phyloP scores from a whole-genome alignment of 2,113 vertebrate genomes.

The Dipodomys merriami region DNA sequence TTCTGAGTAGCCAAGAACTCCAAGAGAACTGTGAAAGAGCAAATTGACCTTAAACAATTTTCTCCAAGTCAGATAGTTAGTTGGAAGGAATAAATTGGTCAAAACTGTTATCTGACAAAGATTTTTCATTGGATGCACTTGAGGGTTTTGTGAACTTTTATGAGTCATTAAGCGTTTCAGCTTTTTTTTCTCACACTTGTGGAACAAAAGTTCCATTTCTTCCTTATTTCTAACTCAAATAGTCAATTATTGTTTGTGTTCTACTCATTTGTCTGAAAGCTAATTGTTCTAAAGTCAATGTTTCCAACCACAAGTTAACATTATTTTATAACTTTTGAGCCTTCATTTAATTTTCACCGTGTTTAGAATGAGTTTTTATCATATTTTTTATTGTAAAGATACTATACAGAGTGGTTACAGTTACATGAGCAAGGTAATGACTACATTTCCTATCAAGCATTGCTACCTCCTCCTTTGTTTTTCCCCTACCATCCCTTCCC shows the following conservation, averaged over 20 bases:
- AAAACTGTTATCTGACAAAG: slow-evolving; percentile 30
- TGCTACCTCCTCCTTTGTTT: too few relatives aligned
- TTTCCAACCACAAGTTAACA: slow-evolving; percentile 17
- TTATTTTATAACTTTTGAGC: background rate
- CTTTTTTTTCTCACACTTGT: slow-evolving; percentile 5
- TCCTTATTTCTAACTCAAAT: slow-evolving; percentile 37
- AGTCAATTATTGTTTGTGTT: background rate
- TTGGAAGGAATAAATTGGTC: slow-evolving; percentile 35
- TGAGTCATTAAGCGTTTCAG: slow-evolving; percentile 29
- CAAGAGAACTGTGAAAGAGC: slow-evolving; percentile 45
- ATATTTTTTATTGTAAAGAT: too few relatives aligned
- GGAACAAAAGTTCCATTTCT: background rate
- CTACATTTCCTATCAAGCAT: too few relatives aligned
- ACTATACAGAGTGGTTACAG: too few relatives aligned
- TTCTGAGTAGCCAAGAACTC: background rate
- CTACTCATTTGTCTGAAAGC: slow-evolving; percentile 18
- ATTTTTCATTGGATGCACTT: slow-evolving; percentile 45
- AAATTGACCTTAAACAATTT: slow-evolving; percentile 58
- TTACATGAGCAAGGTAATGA: too few relatives aligned
- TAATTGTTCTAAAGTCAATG: slow-evolving; percentile 36
- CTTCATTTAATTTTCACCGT: background rate
- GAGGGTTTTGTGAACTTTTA: slow-evolving; percentile 24
- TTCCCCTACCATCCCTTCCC: too few relatives aligned
- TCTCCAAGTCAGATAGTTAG: slow-evolving; percentile 51
- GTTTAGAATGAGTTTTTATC: background rate